phyloP scores from a whole-genome alignment of 2,113 vertebrate genomes.

The Hymenochirus boettgeri region DNA sequence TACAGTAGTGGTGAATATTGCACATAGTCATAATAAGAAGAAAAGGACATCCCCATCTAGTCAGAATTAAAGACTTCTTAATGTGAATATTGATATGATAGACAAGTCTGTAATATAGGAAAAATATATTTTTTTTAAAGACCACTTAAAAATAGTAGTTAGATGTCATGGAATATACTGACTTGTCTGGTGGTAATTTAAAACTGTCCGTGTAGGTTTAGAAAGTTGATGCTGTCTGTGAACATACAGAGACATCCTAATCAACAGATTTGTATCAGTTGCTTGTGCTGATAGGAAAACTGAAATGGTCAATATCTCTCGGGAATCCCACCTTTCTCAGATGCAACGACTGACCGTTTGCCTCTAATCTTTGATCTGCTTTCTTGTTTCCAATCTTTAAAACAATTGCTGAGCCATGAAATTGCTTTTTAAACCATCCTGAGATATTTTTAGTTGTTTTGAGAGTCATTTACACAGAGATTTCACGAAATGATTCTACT shows the following conservation, averaged over 20 bases:
- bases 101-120: too few relatives aligned
- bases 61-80: too few relatives aligned
- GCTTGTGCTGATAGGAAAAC: background rate
- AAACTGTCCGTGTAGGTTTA: too few relatives aligned
- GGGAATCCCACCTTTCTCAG: background rate
- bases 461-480: background rate
- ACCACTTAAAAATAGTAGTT: too few relatives aligned
- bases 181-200: too few relatives aligned
- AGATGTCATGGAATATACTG: too few relatives aligned
- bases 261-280: constrained; percentile 1
- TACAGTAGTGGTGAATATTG: too few relatives aligned
- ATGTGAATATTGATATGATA: too few relatives aligned
- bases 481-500: background rate
- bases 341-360: constrained; percentile 15
- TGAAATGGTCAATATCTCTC: background rate
- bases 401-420: constrained; percentile 30
- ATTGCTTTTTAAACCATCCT: constrained; percentile 15
- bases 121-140: too few relatives aligned
- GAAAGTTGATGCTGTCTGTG: too few relatives aligned
- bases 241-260: constrained; percentile 1
- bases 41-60: too few relatives aligned
- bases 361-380: constrained; percentile 17
- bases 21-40: too few relatives aligned
- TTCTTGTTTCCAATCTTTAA: constrained; percentile 21
- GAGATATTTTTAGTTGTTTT: background rate